phyloP scores from a whole-genome alignment of 2,113 vertebrate genomes.

The Onychostruthus taczanowskii region DNA sequence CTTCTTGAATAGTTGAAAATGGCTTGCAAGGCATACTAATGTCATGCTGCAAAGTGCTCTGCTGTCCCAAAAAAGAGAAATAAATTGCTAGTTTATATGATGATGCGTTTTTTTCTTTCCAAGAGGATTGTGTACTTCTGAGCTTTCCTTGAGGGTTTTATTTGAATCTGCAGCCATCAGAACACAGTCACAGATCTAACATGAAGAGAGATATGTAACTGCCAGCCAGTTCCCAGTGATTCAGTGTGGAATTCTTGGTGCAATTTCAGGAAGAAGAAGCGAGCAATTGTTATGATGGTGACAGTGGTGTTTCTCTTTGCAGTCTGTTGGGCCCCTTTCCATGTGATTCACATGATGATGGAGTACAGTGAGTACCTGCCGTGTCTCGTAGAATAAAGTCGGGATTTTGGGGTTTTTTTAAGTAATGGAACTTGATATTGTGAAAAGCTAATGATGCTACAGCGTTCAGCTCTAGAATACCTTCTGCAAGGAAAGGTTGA shows the following conservation, averaged over 20 bases:
- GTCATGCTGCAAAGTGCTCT: neutral
- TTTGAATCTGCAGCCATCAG: neutral
- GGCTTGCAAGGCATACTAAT: neutral
- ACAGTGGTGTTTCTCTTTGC: slow-evolving; percentile 76
- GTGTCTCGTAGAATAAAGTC: neutral
- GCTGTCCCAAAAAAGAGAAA: neutral
- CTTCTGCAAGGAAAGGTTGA: neutral
- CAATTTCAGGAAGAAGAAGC: slow-evolving; percentile 75
- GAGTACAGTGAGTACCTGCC: slow-evolving; percentile 73
- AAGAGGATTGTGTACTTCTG: neutral
- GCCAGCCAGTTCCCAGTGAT: neutral
- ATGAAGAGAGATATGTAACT: neutral
- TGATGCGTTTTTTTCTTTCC: neutral
- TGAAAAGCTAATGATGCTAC: neutral
- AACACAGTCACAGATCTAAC: neutral
- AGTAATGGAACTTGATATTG: neutral
- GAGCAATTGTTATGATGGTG: slow-evolving; percentile 78
- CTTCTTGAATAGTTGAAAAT: neutral
- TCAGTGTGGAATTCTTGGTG: slow-evolving; percentile 41
- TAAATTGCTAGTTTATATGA: neutral
- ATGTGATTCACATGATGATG: slow-evolving; percentile 73
- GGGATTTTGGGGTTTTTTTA: fast-evolving
- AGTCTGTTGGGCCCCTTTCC: slow-evolving; percentile 79
- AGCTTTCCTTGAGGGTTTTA: neutral
- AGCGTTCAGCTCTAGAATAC: neutral